Percentiles rank a stretch among this genome's conserved stretches.
These are phyloP conservation scores for Lydus trimaculatus DNA, from an alignment of 2,888 invertebrate genomes.

Conservation along the genomic window DNA sequence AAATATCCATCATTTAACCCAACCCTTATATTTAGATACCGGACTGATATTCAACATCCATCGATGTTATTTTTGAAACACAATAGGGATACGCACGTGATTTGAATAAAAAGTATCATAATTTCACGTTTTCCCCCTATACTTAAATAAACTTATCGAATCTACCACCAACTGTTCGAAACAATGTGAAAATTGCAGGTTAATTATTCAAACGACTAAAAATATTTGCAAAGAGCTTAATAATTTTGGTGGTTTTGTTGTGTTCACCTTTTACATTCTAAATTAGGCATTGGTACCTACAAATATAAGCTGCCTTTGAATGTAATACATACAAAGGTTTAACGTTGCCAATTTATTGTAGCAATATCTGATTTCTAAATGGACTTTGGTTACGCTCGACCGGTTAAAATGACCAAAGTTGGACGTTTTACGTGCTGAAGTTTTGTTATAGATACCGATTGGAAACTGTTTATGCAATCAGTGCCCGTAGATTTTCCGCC, in stretches of 20 bases:
- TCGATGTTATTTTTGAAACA: conserved; percentile 48
- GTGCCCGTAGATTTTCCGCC: conserved; percentile 47
- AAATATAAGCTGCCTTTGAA: conserved; percentile 29
- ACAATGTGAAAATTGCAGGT: conserved; percentile 31
- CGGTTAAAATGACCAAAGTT: conserved; percentile 45
- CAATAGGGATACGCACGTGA: conserved; percentile 49
- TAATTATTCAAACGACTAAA: neutral
- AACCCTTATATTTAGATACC: conserved; percentile 41
- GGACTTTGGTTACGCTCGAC: conserved; percentile 46
- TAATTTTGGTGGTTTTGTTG: neutral
- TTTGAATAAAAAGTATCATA: conserved; percentile 50
- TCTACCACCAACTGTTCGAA: conserved; percentile 14
- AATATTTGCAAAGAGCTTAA: neutral
- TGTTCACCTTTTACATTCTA: neutral
- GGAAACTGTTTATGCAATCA: conserved; percentile 51
- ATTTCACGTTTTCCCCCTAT: conserved; percentile 40
- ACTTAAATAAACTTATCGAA: conserved; percentile 8
- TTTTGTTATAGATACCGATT: conserved; percentile 48
- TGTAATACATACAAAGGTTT: conserved; percentile 44
- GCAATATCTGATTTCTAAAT: conserved; percentile 46
- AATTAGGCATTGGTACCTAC: neutral
- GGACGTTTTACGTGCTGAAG: conserved; percentile 46
- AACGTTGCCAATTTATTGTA: conserved; percentile 42
- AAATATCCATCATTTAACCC: conserved; percentile 44
- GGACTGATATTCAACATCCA: conserved; percentile 47